Evolutionary conservation across 2,888 invertebrate genomes (phyloP).

Genomic region (Cantharis flavilabris): DNA sequence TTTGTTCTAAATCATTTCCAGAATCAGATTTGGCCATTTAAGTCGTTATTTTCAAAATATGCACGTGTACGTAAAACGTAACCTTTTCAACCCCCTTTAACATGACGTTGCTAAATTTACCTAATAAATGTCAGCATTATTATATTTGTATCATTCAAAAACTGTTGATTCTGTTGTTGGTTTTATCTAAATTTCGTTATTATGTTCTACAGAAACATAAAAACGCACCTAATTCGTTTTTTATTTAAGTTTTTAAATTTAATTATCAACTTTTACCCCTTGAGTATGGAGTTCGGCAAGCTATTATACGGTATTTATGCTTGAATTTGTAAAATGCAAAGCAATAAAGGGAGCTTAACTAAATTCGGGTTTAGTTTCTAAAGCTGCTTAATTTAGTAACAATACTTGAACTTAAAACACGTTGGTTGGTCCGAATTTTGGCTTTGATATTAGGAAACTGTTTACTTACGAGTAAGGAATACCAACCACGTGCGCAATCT

Average conservation of each 20-base stretch:
- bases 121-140: slow-evolving; percentile 36
- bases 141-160: slow-evolving; percentile 34
- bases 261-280: not conserved
- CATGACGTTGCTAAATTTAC: slow-evolving; percentile 36
- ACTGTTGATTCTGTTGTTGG: slow-evolving; percentile 20
- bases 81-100: slow-evolving; percentile 28
- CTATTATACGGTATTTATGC: not conserved
- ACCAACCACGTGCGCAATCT: slow-evolving; percentile 9
- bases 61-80: slow-evolving; percentile 25
- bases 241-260: not conserved
- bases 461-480: slow-evolving; percentile 17
- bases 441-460: slow-evolving; percentile 16
- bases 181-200: slow-evolving; percentile 17
- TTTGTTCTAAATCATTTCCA: slow-evolving; percentile 2
- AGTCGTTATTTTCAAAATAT: slow-evolving; percentile 20
- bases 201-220: slow-evolving; percentile 6
- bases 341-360: slow-evolving; percentile 6
- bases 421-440: slow-evolving; percentile 15
- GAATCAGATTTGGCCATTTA: slow-evolving; percentile 11
- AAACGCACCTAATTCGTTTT: not conserved
- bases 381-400: slow-evolving; percentile 25
- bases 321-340: not conserved
- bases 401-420: slow-evolving; percentile 21
- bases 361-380: slow-evolving; percentile 20
- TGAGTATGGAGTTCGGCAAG: not conserved